A percentile compares a stretch with the other conserved stretches of the same genome.
Conservation (phyloP, 2,797 vertebrate species). For the Eutrigla gurnardus region DNA sequence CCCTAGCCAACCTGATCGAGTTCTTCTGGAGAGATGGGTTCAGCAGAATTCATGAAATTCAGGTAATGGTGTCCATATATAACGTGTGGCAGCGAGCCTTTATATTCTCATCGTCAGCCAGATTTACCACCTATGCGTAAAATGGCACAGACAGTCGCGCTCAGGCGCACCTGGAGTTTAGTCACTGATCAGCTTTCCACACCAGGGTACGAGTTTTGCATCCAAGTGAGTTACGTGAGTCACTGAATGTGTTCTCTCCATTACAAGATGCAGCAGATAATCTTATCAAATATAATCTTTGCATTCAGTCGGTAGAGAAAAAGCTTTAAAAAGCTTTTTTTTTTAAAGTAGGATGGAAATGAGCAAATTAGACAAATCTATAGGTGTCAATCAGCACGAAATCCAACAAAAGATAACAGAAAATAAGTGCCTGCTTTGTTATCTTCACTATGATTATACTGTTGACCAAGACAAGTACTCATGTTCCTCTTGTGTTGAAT, state of each 20-base stretch:
- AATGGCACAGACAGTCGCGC: constrained; percentile 59
- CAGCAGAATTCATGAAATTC: constrained; percentile 92
- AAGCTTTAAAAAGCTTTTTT: not conserved
- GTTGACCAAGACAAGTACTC: not conserved
- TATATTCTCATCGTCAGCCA: not conserved
- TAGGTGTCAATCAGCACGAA: not conserved
- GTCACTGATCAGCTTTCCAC: not conserved
- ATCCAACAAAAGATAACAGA: not conserved
- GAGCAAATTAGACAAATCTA: not conserved
- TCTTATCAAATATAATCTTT: not conserved
- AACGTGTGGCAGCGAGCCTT: not conserved
- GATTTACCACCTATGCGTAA: constrained; percentile 46
- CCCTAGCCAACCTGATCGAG: constrained; percentile 88
- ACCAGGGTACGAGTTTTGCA: not conserved
- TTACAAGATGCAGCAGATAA: not conserved
- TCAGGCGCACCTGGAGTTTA: constrained; percentile 58
- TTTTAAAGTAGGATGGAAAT: too few species aligned
- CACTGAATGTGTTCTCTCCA: not conserved
- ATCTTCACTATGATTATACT: not conserved
- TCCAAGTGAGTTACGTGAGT: not conserved
- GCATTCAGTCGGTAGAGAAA: not conserved
- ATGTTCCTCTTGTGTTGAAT: not conserved
- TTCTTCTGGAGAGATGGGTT: constrained; percentile 94
- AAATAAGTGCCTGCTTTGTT: not conserved
- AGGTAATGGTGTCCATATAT: constrained; percentile 78